Evolutionary conservation across 2,113 vertebrate species (phyloP).

Genomic region (Siniperca knerii): DNA sequence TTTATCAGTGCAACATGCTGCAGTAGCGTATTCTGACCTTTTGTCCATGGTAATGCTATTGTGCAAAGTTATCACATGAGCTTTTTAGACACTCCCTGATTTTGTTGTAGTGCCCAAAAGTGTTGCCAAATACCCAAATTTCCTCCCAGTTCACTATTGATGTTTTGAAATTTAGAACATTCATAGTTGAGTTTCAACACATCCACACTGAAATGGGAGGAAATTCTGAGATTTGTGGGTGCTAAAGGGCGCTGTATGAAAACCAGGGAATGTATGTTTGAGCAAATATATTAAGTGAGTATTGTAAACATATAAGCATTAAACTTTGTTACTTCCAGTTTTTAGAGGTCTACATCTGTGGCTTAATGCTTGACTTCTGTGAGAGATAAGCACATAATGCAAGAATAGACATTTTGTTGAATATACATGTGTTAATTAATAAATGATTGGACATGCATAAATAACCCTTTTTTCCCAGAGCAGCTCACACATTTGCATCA

Average conservation of each 20-base stretch:
- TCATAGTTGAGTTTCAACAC: no score
- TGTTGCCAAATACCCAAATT: background rate
- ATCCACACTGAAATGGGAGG: no score
- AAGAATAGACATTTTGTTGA: background rate
- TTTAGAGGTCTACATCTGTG: background rate
- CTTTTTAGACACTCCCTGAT: background rate
- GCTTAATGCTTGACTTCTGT: background rate
- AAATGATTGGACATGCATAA: constrained; percentile 51
- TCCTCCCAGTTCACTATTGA: background rate
- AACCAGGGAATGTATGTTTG: background rate
- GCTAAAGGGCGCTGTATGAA: background rate
- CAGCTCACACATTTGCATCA: constrained; percentile 47
- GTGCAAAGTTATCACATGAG: no score
- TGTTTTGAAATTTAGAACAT: no score
- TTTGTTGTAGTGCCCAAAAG: background rate
- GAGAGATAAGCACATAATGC: background rate
- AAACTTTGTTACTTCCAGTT: background rate
- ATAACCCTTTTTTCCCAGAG: constrained; percentile 18
- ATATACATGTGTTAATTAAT: constrained; percentile 40
- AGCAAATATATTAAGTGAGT: background rate
- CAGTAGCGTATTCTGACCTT: no score
- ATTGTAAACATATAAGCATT: background rate
- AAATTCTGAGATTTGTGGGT: no score
- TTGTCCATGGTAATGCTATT: no score
- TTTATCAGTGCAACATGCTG: no score